phyloP scores from a whole-genome alignment of 2,797 vertebrate species.

The Sylvia borin region DNA sequence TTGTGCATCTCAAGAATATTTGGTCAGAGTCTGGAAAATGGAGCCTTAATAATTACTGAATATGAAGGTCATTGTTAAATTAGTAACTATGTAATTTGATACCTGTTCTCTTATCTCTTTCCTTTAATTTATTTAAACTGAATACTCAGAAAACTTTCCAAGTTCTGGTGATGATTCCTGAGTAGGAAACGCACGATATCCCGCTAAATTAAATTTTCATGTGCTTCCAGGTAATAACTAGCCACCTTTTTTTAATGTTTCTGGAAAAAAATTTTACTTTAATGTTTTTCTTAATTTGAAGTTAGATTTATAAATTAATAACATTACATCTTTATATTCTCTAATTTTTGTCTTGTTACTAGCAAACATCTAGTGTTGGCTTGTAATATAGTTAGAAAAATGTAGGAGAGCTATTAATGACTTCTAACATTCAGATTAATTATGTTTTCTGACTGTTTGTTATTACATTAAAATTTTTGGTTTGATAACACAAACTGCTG shows the following conservation, averaged over 20 bases:
- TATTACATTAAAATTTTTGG: background rate
- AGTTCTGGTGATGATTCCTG: background rate
- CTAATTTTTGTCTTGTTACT: background rate
- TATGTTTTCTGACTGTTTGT: background rate
- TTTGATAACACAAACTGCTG: background rate
- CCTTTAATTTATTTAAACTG: background rate
- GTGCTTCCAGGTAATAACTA: background rate
- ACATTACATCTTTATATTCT: background rate
- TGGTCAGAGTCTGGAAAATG: background rate
- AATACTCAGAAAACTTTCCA: background rate
- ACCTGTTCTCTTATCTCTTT: background rate
- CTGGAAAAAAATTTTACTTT: background rate
- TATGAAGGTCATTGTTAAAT: background rate
- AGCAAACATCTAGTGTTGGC: background rate
- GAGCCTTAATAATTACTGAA: background rate
- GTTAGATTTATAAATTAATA: background rate
- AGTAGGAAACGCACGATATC: background rate
- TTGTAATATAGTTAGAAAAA: background rate
- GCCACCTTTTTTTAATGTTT: background rate
- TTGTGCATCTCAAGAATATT: background rate
- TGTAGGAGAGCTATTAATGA: background rate
- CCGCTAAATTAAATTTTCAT: background rate
- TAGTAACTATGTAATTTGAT: background rate
- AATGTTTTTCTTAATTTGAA: background rate
- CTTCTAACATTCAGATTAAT: background rate